Percentiles rank a stretch among this genome's conserved stretches.
Conservation (phyloP, 2,797 vertebrate genomes). For the Allobates femoralis region DNA sequence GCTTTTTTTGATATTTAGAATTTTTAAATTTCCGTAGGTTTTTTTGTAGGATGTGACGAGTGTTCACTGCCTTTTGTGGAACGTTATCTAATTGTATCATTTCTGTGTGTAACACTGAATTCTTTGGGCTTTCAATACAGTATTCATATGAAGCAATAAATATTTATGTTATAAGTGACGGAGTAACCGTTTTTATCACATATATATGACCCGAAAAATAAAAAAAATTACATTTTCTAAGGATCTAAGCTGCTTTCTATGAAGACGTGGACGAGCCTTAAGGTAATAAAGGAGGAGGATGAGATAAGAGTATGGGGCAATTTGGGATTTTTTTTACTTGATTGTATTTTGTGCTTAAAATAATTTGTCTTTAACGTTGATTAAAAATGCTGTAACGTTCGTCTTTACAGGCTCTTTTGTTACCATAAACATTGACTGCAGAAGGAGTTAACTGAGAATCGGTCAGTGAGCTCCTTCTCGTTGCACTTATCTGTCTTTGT, state of each 20-base stretch:
- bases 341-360: too few relatives aligned
- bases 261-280: background rate
- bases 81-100: constrained; percentile 98
- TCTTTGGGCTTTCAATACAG: constrained; percentile 96
- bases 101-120: constrained; percentile 95
- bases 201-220: constrained; percentile 49
- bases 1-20: constrained; percentile 99
- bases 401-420: too few relatives aligned
- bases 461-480: too few relatives aligned
- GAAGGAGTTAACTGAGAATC: too few relatives aligned
- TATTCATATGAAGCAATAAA: constrained; percentile 99
- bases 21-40: constrained; percentile 99
- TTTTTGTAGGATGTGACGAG: constrained; percentile 99
- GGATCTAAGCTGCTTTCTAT: constrained; percentile 6
- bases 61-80: constrained; percentile 99
- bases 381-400: too few relatives aligned
- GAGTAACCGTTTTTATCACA: constrained; percentile 83
- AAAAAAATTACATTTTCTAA: too few relatives aligned
- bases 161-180: constrained; percentile 93
- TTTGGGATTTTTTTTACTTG: too few relatives aligned
- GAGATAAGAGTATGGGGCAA: too few relatives aligned
- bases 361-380: too few relatives aligned
- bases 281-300: too few relatives aligned
- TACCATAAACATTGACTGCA: too few relatives aligned
- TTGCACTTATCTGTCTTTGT: too few relatives aligned